Evolutionary conservation across 2,797 vertebrate species (phyloP), one percentile per base, ranked within the genome.

Genomic region (Artibeus jamaicensis): DNA sequence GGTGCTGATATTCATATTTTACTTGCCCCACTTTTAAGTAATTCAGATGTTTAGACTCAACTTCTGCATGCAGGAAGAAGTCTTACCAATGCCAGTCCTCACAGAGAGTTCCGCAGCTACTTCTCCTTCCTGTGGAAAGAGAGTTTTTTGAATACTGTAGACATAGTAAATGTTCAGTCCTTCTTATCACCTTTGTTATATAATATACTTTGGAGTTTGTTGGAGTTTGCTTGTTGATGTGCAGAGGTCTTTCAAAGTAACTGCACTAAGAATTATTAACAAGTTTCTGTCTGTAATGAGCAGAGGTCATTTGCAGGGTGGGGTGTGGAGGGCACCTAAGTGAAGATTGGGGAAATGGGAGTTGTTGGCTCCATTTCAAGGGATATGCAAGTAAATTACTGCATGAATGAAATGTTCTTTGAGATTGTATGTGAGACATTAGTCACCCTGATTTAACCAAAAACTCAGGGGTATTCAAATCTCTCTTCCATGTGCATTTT

Each of bases 201-300:
- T 85, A 77, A n/a, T 42, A 8, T 48, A 68, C 39, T 93, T 86
- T 76, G 67, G 50, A 15, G 24, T 84, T 92, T 39, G 26, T 88
- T 93, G 44, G 37, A 62, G 65, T 95, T 89, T 86, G 79, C 92
- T 87, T 59, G 21, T 76, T 90, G 81, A 57, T 42, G 15, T 55
- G 65, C 19, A 83, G 81, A 78, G 42, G 12, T 50, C 86, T 84
- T 86, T 93, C 46, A 82, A 73, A 82, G 62, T 77, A 92, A 93
- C 55, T 95, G 21, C 26, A 68, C 16, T 81, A 81, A 89, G 77
- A 86, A 83, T 74, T 83, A 88, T 86, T 24, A 85, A 70, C 46
- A 91, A 29, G 67, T 77, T 77, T 81, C 46, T 65, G 91, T 21
- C 44, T 79, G 29, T 59, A 42, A 44, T 39, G 50, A 89, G 44